phyloP scores from a whole-genome alignment of 2,113 vertebrate species.

The Coturnix japonica region DNA sequence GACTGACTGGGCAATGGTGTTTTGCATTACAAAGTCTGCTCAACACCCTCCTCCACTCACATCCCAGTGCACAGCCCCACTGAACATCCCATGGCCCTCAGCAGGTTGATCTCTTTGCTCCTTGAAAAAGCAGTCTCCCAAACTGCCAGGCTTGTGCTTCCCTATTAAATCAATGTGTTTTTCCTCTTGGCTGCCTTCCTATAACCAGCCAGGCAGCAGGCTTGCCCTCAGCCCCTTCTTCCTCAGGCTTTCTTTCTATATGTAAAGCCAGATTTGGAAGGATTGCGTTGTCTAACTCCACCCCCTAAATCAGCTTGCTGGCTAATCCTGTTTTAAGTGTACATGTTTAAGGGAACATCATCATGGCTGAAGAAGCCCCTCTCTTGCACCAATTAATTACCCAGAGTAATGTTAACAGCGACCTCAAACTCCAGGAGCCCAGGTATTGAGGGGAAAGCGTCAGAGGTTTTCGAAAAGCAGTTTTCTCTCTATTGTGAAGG shows the following conservation, averaged over 20 bases:
- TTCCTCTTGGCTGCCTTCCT: not conserved
- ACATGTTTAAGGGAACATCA: not conserved
- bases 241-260: not conserved
- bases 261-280: slow-evolving; percentile 13
- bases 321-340: not conserved
- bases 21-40: not conserved
- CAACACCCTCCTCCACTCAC: not conserved
- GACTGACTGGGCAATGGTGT: not conserved
- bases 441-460: not conserved
- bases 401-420: not conserved
- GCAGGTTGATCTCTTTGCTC: not conserved
- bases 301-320: not conserved
- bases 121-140: not conserved
- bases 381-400: not conserved
- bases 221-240: not conserved
- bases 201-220: not conserved
- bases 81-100: not conserved
- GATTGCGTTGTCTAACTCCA: not conserved
- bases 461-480: not conserved
- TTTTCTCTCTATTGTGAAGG: not conserved
- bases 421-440: not conserved
- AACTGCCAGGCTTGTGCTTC: not conserved
- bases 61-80: too few relatives aligned
- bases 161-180: rapidly evolving
- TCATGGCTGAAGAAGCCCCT: not conserved